Percentiles rank a stretch among this genome's conserved stretches.
Conservation (phyloP, 2,888 invertebrate species). For the Heliconius ismenius region DNA sequence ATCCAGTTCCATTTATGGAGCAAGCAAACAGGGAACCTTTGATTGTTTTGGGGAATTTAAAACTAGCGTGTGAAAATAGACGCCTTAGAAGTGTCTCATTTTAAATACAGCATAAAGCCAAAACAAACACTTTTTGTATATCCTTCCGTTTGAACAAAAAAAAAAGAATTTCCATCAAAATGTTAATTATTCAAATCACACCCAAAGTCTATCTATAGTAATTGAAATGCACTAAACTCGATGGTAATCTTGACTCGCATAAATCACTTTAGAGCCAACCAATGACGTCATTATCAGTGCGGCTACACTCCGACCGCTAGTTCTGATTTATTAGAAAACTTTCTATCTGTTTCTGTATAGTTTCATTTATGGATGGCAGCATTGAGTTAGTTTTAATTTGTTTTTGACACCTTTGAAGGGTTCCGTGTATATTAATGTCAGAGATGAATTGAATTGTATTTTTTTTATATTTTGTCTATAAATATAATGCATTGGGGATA, state of each 20-base stretch:
- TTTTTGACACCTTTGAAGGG: neutral
- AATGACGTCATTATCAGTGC: slow-evolving; percentile 44
- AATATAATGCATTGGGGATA: neutral
- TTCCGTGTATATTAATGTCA: neutral
- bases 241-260: slow-evolving; percentile 65
- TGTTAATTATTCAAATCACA: slow-evolving; percentile 57
- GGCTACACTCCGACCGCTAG: slow-evolving; percentile 20
- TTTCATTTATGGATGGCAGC: slow-evolving; percentile 3
- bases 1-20: too few relatives aligned
- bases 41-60: too few relatives aligned
- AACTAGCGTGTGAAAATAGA: too few relatives aligned
- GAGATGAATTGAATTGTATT: neutral
- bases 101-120: too few relatives aligned
- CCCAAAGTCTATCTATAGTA: slow-evolving; percentile 50
- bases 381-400: neutral
- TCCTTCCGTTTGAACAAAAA: too few relatives aligned
- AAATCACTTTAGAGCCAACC: slow-evolving; percentile 57
- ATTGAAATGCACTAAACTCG: slow-evolving; percentile 65
- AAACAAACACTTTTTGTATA: too few relatives aligned
- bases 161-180: neutral
- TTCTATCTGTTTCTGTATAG: slow-evolving; percentile 12
- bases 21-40: too few relatives aligned
- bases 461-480: neutral
- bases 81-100: too few relatives aligned
- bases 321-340: slow-evolving; percentile 29